Evolutionary conservation across 2,888 invertebrate species (phyloP), one percentile per base, ranked within the genome.

Genomic region (Palloptera scutellata): DNA sequence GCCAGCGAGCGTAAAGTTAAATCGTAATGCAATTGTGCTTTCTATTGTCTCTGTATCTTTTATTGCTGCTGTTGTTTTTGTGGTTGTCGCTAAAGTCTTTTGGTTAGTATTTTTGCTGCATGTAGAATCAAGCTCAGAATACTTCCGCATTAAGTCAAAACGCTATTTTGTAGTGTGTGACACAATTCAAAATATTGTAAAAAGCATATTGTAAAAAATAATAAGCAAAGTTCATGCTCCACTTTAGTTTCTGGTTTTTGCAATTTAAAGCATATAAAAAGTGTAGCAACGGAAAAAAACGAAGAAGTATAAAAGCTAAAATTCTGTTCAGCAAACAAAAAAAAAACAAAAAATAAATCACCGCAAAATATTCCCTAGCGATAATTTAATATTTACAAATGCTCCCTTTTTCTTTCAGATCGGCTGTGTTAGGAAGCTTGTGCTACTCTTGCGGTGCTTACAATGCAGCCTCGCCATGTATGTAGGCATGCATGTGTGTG

Each of bases 161-260:
- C 6, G 30, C 30, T 4, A 30, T 30, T 30, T 30, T 30, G 30
- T 30, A 4, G 30, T 30, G 30, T 30, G 30, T 30, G 30, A 30
- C 30, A 30, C 2, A 30, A 30, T 2, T 30, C 30, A 30, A 30
- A 30, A 6, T 30, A 30, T 30, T n/a, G n/a, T n/a, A n/a, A 30
- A 30, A 30, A 30, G 30, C 6, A 30, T 30, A n/a, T n/a, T n/a
- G n/a, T n/a, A n/a, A n/a, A 41, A 55, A 19, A 63, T 43, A 63
- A 63, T 54, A 43, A 54, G 40, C 5, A 62, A 51, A 64, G 60
- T 45, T 66, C 40, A 45, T 61, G 66, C 51, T 54, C 55, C 48
- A 61, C 41, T 61, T 66, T 61, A 1, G 12, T 3, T 40, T 6
- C 40, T 55, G 9, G 57, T n/a, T 57, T 40, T 40, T 57, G 13